Base-by-base conservation (phyloP, 2,888 invertebrate species). In the Argyresthia goedartella region DNA sequence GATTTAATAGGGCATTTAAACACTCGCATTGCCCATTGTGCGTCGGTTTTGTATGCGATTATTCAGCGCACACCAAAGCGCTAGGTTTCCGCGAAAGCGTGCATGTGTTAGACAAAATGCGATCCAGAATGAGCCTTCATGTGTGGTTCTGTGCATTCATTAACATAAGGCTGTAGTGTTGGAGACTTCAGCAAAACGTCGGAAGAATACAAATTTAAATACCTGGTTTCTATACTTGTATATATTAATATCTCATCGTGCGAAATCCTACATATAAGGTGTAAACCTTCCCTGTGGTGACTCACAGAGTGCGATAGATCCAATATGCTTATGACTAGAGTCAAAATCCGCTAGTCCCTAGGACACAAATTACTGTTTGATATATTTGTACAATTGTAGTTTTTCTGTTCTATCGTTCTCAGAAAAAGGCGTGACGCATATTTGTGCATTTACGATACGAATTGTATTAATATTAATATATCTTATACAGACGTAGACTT, bases 1-100 rank as follows among this genome's bases (percentile, higher is more conserved):
- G 81, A 81, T 85, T 86, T 85, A 86, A 86, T 85, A 86, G 86
- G 86, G 86, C 78, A 86, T 86, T 86, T 85, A 84, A 82, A 84
- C 81, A 81, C 78, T 84, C 79, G 79, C 85, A 85, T 85, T 85
- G 85, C 82, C 81, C 73, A 85, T 85, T 84, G 84, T 82, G 72
- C 75, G 73, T 69, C 68, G 76, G 79, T 77, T 81, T 81, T 79
- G 84, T 80, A 75, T 76, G 73, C 81, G 76, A 85, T 82, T 81
- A 85, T 85, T 84, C 80, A 82, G 76, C 73, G 74, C 71, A 61
- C 69, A 80, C 76, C 77, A 70, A 80, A 76, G 64, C 67, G 65
- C 76, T 71, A 78, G 73, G 76, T 76, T 79, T 81, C 73, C 76
- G 68, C 75, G 72, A 76, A 75, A 69, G 68, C 69, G 63, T 64